Evolutionary conservation across 2,888 invertebrate species (phyloP).

Genomic region (Melanotus villosus): DNA sequence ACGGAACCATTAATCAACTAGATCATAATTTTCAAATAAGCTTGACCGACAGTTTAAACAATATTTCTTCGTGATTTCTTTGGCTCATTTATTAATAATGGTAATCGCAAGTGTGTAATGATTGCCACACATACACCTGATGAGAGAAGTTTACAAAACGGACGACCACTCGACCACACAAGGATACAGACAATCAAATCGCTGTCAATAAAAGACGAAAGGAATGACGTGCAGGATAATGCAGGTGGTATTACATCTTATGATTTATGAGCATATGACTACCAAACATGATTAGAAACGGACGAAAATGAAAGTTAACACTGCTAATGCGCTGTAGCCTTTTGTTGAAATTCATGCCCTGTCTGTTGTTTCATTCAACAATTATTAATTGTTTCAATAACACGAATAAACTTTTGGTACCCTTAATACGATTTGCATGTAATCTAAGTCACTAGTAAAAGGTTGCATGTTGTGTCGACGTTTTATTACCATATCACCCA

Average conservation of each 20-base stretch:
- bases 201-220: conserved; percentile 16
- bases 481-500: too few species aligned
- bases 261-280: conserved; percentile 31
- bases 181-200: neutral
- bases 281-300: conserved; percentile 31
- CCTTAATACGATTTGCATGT: too few species aligned
- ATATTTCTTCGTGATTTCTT: conserved; percentile 39
- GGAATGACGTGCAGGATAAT: conserved; percentile 25
- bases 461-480: too few species aligned
- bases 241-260: conserved; percentile 7
- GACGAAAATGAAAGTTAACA: conserved; percentile 33
- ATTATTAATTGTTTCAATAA: neutral
- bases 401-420: too few species aligned
- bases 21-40: conserved; percentile 41
- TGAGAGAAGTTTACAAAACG: neutral
- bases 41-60: conserved; percentile 43
- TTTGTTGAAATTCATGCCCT: neutral
- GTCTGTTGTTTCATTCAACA: neutral
- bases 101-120: conserved; percentile 33
- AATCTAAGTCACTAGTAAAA: too few species aligned
- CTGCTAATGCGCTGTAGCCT: neutral
- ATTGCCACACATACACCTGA: conserved; percentile 43
- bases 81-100: conserved; percentile 41
- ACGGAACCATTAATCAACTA: conserved; percentile 46
- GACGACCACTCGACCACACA: conserved; percentile 30